These are phyloP conservation scores for Phengaris arion DNA, from an alignment of 2,888 invertebrate genomes.

Conservation along the genomic window DNA sequence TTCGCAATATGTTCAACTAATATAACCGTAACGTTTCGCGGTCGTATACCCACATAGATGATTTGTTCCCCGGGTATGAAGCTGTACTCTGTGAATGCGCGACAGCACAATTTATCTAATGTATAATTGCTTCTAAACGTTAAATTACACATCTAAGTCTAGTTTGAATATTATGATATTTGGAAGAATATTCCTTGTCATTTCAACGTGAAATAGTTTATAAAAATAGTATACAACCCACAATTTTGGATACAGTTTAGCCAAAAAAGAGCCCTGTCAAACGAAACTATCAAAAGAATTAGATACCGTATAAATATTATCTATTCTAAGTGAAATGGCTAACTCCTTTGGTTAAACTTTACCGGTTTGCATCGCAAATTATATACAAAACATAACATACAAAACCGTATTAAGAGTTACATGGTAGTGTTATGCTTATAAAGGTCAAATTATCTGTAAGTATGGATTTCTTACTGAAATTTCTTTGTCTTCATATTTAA, in stretches of 20 bases:
- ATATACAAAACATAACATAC: conserved; percentile 25
- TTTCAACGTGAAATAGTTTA: conserved; percentile 50
- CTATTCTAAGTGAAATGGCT: conserved; percentile 68
- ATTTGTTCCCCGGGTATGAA: conserved; percentile 64
- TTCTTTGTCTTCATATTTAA: background rate
- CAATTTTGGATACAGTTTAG: conserved; percentile 41
- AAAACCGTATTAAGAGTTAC: conserved; percentile 1
- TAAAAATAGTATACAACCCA: conserved; percentile 50
- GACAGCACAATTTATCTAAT: conserved; percentile 54
- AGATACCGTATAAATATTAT: conserved; percentile 54
- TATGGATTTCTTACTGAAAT: background rate
- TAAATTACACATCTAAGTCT: conserved; percentile 48
- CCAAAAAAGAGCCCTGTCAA: conserved; percentile 47
- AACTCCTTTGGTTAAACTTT: conserved; percentile 75
- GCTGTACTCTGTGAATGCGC: conserved; percentile 52
- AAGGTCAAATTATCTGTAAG: background rate
- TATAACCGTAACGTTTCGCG: conserved; percentile 27
- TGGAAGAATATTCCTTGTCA: conserved; percentile 47
- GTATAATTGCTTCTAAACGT: conserved; percentile 56
- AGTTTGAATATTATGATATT: conserved; percentile 37
- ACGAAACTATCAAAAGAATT: conserved; percentile 46
- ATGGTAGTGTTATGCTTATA: too few relatives aligned
- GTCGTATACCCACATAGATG: conserved; percentile 40
- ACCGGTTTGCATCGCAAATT: conserved; percentile 70
- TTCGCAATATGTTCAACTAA: conserved; percentile 44